Base-by-base conservation (phyloP, 1,140 invertebrate species). In the Rhynchophorus ferrugineus region DNA sequence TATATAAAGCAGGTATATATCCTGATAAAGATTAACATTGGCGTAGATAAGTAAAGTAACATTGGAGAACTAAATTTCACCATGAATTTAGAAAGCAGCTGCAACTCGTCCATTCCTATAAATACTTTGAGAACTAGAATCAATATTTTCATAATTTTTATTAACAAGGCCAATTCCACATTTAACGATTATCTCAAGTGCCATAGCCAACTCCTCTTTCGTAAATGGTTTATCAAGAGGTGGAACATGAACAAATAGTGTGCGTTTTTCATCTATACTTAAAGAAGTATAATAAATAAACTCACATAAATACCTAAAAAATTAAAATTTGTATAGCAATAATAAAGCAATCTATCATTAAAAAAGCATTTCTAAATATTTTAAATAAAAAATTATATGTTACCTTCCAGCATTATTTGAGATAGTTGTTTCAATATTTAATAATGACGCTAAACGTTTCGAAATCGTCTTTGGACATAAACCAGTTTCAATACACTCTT, bases 241-340 rank as follows among this genome's bases (percentile, higher is more conserved):
- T 5, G 83, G 83, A 2, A 84, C 81, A 62, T 85, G 83, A 9
- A 84, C 66, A 62, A 85, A 84, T n/a, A 85, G 49, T 5, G 75
- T 75, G 37, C 73, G 70, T 0, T 66, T 64, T 24, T 66, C 67
- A 61, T 81, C 68, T 41, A 78, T 69, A 37, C 69, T 71, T 1
- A 85, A 67, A 0, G 82, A 85, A 42, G 78, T 76, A 67, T 79
- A 83, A 70, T 76, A 84, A 50, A 76, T 83, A 61, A 80, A 84
- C 69, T 84, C 83, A 57, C 82, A 85, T 0, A 84, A 64, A 63
- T 78, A 85, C 65, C 78, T 79, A 60, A 11, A 74, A 71, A 56
- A 14, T 38, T 19, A 29, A 6, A 29, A 29, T 29, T 29, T n/a
- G n/a, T n/a, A n/a, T n/a, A n/a, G n/a, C n/a, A n/a, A n/a, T n/a